Conservation (phyloP, 2,888 invertebrate genomes). For the Limenitis camilla region DNA sequence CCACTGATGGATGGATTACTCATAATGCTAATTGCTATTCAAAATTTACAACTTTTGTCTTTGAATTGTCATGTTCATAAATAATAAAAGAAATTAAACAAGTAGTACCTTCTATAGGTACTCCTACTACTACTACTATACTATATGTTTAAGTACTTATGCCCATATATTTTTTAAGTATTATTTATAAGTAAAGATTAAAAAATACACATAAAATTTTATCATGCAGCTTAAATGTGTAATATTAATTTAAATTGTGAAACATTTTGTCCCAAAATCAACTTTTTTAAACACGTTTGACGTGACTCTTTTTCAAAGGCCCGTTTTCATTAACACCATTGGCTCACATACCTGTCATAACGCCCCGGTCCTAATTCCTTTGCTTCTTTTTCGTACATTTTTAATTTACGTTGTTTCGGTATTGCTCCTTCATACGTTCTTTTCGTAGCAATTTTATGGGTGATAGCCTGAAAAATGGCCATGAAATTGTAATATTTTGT, state of each 20-base stretch:
- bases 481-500: slow-evolving; percentile 13
- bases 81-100: no score
- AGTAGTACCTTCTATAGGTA: no score
- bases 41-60: no score
- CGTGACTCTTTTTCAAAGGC: slow-evolving; percentile 45
- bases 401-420: slow-evolving; percentile 65
- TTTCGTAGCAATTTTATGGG: slow-evolving; percentile 41
- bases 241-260: background rate
- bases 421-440: slow-evolving; percentile 54
- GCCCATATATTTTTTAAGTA: no score
- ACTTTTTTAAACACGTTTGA: background rate
- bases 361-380: slow-evolving; percentile 41
- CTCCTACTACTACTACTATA: no score
- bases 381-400: slow-evolving; percentile 66
- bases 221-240: no score
- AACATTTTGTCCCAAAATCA: background rate
- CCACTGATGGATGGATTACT: background rate
- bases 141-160: no score
- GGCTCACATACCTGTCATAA: slow-evolving; percentile 75
- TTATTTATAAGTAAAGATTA: no score
- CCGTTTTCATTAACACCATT: slow-evolving; percentile 71
- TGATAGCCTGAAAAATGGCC: slow-evolving; percentile 27
- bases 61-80: no score
- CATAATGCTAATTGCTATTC: background rate
- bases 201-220: no score